These are phyloP conservation scores for Habroteleia sp. DNA, from an alignment of 2,888 invertebrate species.

Conservation along the genomic window DNA sequence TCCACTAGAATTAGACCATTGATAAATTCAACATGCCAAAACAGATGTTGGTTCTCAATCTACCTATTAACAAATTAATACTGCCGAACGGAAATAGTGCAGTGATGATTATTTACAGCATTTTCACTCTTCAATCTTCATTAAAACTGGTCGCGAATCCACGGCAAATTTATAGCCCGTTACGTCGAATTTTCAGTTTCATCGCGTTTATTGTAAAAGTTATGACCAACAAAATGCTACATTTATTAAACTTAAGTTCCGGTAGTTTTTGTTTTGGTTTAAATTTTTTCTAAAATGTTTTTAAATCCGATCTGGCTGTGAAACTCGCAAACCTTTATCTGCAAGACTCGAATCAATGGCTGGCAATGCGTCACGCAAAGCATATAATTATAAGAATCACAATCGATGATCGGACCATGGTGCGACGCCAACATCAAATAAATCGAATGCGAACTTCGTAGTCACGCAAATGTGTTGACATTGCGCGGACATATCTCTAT, in stretches of 20 bases:
- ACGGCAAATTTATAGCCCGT: constrained; percentile 37
- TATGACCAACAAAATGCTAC: constrained; percentile 12
- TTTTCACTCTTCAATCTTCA: constrained; percentile 68
- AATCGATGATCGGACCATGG: constrained; percentile 40
- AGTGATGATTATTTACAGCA: constrained; percentile 67
- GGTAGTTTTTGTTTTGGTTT: constrained; percentile 8
- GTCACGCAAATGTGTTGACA: constrained; percentile 54
- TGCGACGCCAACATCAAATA: constrained; percentile 42
- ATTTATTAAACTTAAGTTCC: constrained; percentile 12
- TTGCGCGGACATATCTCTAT: constrained; percentile 43
- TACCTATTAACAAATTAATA: constrained; percentile 64
- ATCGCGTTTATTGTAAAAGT: constrained; percentile 27
- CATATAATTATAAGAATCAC: constrained; percentile 47
- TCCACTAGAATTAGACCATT: too few species aligned
- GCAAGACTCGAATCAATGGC: too few species aligned
- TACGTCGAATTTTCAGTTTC: constrained; percentile 38
- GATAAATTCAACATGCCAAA: constrained; percentile 26
- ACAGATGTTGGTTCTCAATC: constrained; percentile 25
- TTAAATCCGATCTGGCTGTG: too few species aligned
- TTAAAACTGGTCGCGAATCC: constrained; percentile 55
- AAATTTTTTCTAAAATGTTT: too few species aligned
- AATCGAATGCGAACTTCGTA: constrained; percentile 49
- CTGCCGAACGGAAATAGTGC: constrained; percentile 54
- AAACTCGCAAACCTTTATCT: too few species aligned
- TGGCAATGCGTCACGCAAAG: constrained; percentile 19